Percentiles rank a stretch among this genome's conserved stretches.
phyloP scores from a whole-genome alignment of 2,797 vertebrate species.

The Apodemus agrarius region DNA sequence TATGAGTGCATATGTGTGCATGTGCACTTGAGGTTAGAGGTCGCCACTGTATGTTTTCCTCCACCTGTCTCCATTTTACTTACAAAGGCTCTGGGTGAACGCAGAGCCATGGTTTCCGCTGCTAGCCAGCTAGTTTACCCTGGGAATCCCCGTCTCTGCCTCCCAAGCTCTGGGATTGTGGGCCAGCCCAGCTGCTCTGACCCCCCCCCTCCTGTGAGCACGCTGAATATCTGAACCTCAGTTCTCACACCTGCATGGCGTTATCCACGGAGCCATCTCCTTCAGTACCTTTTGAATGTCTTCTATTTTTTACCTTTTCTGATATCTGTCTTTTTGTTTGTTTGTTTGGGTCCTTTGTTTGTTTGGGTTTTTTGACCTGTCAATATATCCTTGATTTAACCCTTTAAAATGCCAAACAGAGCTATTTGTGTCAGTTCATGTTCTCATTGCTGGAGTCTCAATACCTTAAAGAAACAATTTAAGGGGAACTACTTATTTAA shows the following conservation, averaged over 20 bases:
- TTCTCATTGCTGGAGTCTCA: not conserved
- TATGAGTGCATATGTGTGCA: not conserved
- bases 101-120: not conserved
- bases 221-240: not conserved
- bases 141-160: not conserved
- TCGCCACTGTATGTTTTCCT: too few species aligned
- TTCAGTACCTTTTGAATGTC: not conserved
- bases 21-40: not conserved
- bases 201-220: not conserved
- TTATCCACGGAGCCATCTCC: too few species aligned
- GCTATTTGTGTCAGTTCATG: not conserved
- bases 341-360: not conserved
- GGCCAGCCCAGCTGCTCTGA: not conserved
- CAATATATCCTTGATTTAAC: not conserved
- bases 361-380: not conserved
- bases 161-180: not conserved
- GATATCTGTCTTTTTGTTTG: not conserved
- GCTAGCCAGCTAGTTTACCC: not conserved
- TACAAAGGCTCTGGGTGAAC: not conserved
- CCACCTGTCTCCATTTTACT: not conserved
- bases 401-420: slow-evolving; percentile 2
- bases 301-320: not conserved
- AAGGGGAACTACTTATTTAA: not conserved
- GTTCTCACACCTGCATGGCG: not conserved
- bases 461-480: not conserved